These are phyloP conservation scores for Caenorhabditis zanzibari DNA, from an alignment of 2,888 invertebrate species.

Conservation along the genomic window DNA sequence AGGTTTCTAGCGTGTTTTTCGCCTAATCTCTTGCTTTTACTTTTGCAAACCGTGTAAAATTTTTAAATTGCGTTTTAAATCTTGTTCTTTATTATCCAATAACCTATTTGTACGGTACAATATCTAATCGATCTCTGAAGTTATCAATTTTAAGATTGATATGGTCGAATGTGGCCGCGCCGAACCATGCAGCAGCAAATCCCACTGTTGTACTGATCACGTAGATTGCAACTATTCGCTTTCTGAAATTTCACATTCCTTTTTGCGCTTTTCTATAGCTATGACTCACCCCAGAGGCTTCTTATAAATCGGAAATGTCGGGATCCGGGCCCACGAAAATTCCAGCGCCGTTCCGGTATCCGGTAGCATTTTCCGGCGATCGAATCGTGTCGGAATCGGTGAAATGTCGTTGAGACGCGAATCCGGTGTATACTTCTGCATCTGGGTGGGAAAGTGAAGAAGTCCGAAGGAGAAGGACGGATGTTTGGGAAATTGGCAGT, in stretches of 20 bases:
- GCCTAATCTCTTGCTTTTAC: background rate
- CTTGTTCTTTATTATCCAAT: background rate
- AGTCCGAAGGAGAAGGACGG: background rate
- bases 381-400: slow-evolving; percentile 38
- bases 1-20: background rate
- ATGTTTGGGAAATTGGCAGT: slow-evolving; percentile 50
- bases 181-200: slow-evolving; percentile 58
- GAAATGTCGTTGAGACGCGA: slow-evolving; percentile 34
- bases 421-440: slow-evolving; percentile 48
- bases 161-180: slow-evolving; percentile 61
- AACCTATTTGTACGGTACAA: slow-evolving; percentile 42
- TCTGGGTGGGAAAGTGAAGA: background rate
- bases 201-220: slow-evolving; percentile 38
- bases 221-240: slow-evolving; percentile 39
- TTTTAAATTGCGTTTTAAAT: background rate
- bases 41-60: slow-evolving; percentile 14
- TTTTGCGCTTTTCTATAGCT: background rate
- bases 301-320: slow-evolving; percentile 1
- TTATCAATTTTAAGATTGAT: slow-evolving; percentile 63
- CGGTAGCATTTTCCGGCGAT: slow-evolving; percentile 36
- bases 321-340: slow-evolving; percentile 30
- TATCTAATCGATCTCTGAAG: slow-evolving; percentile 44
- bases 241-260: slow-evolving; percentile 8
- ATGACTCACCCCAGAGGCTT: slow-evolving; percentile 24
- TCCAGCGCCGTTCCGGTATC: slow-evolving; percentile 12